These are phyloP conservation scores for Agriopis leucophaearia DNA, from an alignment of 2,888 invertebrate genomes.

Conservation along the genomic window DNA sequence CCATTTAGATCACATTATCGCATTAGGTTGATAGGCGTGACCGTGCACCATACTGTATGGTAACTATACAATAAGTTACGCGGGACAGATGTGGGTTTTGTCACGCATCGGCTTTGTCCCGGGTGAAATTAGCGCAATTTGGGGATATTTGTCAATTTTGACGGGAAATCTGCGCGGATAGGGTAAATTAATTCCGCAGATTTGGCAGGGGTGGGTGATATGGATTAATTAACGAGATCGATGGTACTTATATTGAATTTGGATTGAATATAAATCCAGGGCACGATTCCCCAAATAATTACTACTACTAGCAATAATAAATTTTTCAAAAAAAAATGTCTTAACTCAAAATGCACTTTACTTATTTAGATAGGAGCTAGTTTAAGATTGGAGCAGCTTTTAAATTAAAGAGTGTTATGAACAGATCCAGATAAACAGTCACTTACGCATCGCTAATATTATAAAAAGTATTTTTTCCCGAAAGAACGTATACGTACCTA, in stretches of 20 bases:
- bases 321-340: too few species aligned
- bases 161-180: slow-evolving; percentile 67
- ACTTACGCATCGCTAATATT: too few species aligned
- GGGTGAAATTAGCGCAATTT: slow-evolving; percentile 57
- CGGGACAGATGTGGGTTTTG: slow-evolving; percentile 67
- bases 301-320: too few species aligned
- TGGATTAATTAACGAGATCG: slow-evolving; percentile 40
- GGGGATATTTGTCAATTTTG: slow-evolving; percentile 70
- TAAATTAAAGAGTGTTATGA: too few species aligned
- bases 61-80: slow-evolving; percentile 28
- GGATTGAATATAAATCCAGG: not conserved
- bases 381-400: too few species aligned
- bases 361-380: too few species aligned
- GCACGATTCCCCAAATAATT: too few species aligned
- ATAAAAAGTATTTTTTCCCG: too few species aligned
- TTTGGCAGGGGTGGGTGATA: slow-evolving; percentile 31
- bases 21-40: slow-evolving; percentile 67
- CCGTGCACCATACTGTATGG: slow-evolving; percentile 41
- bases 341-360: too few species aligned
- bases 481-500: too few species aligned
- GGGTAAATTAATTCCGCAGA: slow-evolving; percentile 57
- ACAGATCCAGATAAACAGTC: too few species aligned
- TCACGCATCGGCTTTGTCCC: slow-evolving; percentile 55
- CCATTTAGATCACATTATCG: slow-evolving; percentile 62
- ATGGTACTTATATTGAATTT: not conserved